A percentile compares a stretch with the other conserved stretches of the same genome.
These are phyloP conservation scores for Orthosia cruda DNA, from an alignment of 2,888 invertebrate species.

Conservation along the genomic window DNA sequence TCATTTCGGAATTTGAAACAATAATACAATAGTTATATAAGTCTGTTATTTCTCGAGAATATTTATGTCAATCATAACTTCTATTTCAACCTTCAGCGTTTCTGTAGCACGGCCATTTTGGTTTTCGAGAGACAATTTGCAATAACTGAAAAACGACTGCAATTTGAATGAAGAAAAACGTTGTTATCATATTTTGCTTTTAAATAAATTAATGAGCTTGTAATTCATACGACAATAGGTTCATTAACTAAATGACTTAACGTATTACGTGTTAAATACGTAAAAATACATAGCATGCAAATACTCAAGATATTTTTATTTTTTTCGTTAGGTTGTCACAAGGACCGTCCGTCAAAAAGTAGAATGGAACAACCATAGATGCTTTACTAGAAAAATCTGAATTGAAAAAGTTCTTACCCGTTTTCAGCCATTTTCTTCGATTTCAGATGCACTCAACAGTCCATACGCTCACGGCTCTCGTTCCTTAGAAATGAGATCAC, in stretches of 20 bases:
- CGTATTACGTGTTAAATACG: too few relatives aligned
- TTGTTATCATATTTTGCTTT: too few relatives aligned
- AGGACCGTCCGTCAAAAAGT: too few relatives aligned
- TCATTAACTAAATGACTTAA: too few relatives aligned
- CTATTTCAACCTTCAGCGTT: slow-evolving; percentile 19
- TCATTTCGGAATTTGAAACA: slow-evolving; percentile 53
- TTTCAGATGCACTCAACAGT: slow-evolving; percentile 69
- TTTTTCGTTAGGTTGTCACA: too few relatives aligned
- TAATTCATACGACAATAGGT: too few relatives aligned
- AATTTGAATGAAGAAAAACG: too few relatives aligned
- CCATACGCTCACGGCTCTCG: slow-evolving; percentile 68
- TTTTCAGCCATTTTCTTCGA: slow-evolving; percentile 83
- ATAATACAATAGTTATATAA: slow-evolving; percentile 43
- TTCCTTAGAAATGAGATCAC: slow-evolving; percentile 82
- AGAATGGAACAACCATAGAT: background rate
- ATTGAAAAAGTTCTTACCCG: slow-evolving; percentile 78
- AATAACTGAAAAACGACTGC: too few relatives aligned
- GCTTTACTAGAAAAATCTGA: background rate
- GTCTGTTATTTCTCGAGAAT: slow-evolving; percentile 30
- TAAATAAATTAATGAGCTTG: too few relatives aligned
- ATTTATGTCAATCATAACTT: slow-evolving; percentile 36
- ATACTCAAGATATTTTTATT: too few relatives aligned
- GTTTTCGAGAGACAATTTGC: too few relatives aligned
- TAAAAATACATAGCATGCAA: too few relatives aligned
- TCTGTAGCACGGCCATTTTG: background rate